Evolutionary conservation across 2,888 invertebrate genomes (phyloP).

Genomic region (Chaitophorus viminalis): DNA sequence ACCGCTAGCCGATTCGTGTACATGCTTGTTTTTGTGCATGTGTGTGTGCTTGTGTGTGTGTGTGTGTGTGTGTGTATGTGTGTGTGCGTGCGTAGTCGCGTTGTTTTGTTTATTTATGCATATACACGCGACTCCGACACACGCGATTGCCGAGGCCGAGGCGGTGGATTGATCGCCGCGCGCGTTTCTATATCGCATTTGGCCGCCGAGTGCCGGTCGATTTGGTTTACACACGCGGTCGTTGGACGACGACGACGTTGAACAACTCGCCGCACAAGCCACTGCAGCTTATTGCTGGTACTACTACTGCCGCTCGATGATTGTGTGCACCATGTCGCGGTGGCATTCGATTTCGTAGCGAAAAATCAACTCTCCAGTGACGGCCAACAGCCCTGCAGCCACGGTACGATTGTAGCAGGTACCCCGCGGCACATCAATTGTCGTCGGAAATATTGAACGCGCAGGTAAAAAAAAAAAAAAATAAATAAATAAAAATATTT

Average conservation of each 20-base stretch:
- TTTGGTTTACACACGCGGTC: slow-evolving; percentile 46
- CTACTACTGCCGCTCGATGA: background rate
- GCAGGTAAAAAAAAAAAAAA: too few species aligned
- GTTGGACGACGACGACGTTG: background rate
- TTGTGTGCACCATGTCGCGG: background rate
- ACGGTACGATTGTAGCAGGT: too few species aligned
- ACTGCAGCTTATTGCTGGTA: too few species aligned
- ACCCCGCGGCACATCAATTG: too few species aligned
- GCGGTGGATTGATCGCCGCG: slow-evolving; percentile 49
- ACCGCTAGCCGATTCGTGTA: background rate
- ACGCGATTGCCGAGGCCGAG: slow-evolving; percentile 54
- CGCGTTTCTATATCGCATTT: slow-evolving; percentile 51
- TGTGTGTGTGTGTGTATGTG: background rate
- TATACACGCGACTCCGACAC: slow-evolving; percentile 38
- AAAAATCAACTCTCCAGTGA: background rate
- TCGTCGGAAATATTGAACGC: too few species aligned
- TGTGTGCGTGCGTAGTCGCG: background rate
- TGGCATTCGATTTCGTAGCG: background rate
- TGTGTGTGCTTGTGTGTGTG: background rate
- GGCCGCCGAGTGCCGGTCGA: slow-evolving; percentile 57
- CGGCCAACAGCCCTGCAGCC: too few species aligned
- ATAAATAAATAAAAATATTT: too few species aligned
- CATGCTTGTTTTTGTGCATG: background rate
- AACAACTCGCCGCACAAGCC: background rate
- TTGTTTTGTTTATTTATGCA: slow-evolving; percentile 45